These are phyloP conservation scores for Pandemis corylana DNA, from an alignment of 2,888 invertebrate genomes.

Conservation along the genomic window DNA sequence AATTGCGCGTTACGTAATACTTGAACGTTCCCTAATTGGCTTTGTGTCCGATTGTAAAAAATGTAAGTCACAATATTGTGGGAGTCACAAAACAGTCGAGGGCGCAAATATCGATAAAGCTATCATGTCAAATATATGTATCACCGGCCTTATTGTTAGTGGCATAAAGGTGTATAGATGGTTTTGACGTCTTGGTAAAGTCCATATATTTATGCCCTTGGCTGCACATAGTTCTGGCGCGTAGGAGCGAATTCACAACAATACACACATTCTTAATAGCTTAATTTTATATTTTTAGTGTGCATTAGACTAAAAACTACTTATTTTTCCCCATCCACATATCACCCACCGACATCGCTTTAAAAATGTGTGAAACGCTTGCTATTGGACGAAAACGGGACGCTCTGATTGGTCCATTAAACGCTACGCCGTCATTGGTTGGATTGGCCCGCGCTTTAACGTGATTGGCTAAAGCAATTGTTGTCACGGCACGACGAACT, in stretches of 20 bases:
- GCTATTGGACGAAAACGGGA: slow-evolving; percentile 49
- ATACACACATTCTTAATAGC: slow-evolving; percentile 21
- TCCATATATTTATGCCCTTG: no score
- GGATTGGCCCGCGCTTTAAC: slow-evolving; percentile 37
- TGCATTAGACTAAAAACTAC: slow-evolving; percentile 43
- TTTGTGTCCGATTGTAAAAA: background rate
- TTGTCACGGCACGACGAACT: slow-evolving; percentile 93
- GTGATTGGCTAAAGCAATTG: slow-evolving; percentile 86
- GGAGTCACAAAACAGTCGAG: background rate
- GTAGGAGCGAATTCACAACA: slow-evolving; percentile 7
- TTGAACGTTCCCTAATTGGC: no score
- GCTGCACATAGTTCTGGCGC: background rate
- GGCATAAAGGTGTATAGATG: no score
- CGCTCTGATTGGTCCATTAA: slow-evolving; percentile 50
- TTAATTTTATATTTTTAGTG: slow-evolving; percentile 24
- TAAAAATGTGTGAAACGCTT: slow-evolving; percentile 45
- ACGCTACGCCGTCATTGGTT: slow-evolving; percentile 40
- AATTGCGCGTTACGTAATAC: no score
- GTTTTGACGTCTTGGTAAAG: no score
- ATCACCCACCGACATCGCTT: slow-evolving; percentile 61
- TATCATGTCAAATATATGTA: no score
- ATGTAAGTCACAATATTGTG: background rate
- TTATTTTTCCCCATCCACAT: slow-evolving; percentile 58
- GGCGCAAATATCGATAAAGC: no score
- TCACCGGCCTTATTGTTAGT: no score